Evolutionary conservation across 2,113 vertebrate species (phyloP).

Genomic region (Paradisaea rubra): DNA sequence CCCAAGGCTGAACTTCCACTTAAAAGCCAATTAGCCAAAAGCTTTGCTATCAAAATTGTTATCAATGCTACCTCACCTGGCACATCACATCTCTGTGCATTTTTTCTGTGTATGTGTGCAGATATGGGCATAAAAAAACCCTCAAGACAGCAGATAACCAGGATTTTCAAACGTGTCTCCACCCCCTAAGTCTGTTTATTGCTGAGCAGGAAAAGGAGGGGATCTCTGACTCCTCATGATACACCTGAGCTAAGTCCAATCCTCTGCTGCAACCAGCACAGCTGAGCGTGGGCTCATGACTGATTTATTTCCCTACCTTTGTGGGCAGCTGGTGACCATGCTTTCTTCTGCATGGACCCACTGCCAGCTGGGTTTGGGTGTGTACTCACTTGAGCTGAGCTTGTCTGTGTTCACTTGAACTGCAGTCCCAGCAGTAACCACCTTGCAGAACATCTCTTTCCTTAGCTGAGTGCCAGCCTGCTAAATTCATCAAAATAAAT

Average conservation of each 20-base stretch:
- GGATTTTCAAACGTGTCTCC: neutral
- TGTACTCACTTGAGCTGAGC: neutral
- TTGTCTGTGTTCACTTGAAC: neutral
- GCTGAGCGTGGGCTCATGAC: neutral
- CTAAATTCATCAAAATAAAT: neutral
- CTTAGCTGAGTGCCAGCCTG: neutral
- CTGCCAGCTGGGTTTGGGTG: neutral
- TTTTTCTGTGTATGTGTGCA: neutral
- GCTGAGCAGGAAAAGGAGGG: neutral
- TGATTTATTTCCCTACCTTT: neutral
- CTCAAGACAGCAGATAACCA: neutral
- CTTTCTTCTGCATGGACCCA: neutral
- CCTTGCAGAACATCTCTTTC: neutral
- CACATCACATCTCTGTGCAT: neutral
- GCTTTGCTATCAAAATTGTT: neutral
- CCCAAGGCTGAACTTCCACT: neutral
- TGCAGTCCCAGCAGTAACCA: neutral
- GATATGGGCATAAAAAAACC: accelerated
- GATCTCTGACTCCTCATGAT: neutral
- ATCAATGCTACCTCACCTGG: neutral
- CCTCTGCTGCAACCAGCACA: neutral
- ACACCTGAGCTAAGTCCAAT: neutral
- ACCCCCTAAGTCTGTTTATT: neutral
- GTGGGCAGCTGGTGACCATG: accelerated
- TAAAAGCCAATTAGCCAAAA: neutral